Percentiles rank a stretch among this genome's conserved stretches.
These are phyloP conservation scores for Medauroidea extradentata DNA, from an alignment of 1,140 invertebrate species.

Conservation along the genomic window DNA sequence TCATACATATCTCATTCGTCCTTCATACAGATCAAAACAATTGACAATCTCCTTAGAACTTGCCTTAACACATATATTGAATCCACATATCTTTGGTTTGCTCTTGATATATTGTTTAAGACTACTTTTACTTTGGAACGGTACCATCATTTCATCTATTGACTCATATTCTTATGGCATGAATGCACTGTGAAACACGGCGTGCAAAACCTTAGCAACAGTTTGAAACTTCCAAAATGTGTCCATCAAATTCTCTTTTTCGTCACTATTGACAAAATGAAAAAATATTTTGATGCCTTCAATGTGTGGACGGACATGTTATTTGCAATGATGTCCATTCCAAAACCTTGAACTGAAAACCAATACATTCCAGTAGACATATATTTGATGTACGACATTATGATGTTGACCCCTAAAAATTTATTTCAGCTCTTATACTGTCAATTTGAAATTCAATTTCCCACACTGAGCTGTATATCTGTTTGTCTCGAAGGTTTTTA, in stretches of 20 bases:
- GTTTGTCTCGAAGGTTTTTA: constrained; percentile 3
- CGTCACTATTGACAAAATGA: too few relatives aligned
- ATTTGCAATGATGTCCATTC: constrained; percentile 11
- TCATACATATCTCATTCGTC: constrained; percentile 19
- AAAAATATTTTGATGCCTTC: too few relatives aligned
- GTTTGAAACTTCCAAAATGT: too few relatives aligned
- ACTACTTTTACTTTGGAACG: constrained; percentile 28
- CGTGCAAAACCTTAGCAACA: too few relatives aligned
- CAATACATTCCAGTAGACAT: constrained; percentile 12
- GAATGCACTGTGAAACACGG: too few relatives aligned
- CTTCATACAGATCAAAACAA: constrained; percentile 36
- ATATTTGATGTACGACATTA: constrained; percentile 19
- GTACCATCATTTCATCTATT: constrained; percentile 37
- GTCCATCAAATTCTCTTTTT: too few relatives aligned
- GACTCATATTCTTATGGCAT: constrained; percentile 18
- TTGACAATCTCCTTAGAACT: constrained; percentile 27
- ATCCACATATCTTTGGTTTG: constrained; percentile 38
- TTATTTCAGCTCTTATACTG: constrained; percentile 9
- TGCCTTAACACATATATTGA: constrained; percentile 28
- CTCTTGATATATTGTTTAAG: constrained; percentile 31
- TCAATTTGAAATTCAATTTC: constrained; percentile 9
- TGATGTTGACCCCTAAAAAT: constrained; percentile 17
- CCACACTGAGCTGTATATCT: constrained; percentile 9
- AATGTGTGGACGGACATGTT: too few relatives aligned
- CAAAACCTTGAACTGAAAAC: constrained; percentile 10